Evolutionary conservation across 1,140 invertebrate genomes (phyloP), one percentile per base, ranked within the genome.

Genomic region (Drosophila chauvacae): DNA sequence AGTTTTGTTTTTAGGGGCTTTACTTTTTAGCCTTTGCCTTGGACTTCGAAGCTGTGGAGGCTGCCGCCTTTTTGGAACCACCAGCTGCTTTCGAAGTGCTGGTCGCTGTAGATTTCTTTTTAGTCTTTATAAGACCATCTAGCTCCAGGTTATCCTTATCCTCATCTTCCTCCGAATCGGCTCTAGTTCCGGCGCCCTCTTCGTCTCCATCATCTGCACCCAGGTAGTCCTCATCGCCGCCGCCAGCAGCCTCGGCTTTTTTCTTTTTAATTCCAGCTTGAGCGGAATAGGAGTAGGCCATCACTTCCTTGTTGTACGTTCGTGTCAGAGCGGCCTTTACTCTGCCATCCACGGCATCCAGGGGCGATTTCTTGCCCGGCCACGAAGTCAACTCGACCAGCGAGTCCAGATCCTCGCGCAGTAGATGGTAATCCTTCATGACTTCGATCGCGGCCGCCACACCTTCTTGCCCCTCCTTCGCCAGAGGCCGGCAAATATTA

Each of bases 251-350:
- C 0, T 82, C 92, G 2, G 91, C 92, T 72, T 94, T 93, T 77
- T 95, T 96, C 80, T 94, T 95, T 80, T 94, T 95, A 68, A 94
- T 92, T 37, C 92, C 93, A 7, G 93, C 93, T 41, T 94, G 94
- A 18, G 95, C 94, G 7, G 95, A 93, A 90, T 97, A 98, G 3
- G 96, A 96, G 58, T 96, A 94, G 50, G 96, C 93, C 30, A 94
- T 93, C 1, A 94, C 93, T 70, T 95, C 95, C 92, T 99, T 99
- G 91, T 99, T 99, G 91, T 98, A 98, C 1, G 95, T 94, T 47
- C 97, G 95, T 0, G 98, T 99, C 91, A 99, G 96, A 0, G 98
- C 97, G 18, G 97, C 95, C 94, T 99, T 99, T 0, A 97, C 96
- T 93, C 97, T 98, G 9, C 96, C 94, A 77, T 97, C 96, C 35